Evolutionary conservation across 2,113 vertebrate species (phyloP), one percentile per base, ranked within the genome.

Genomic region (Entelurus aequoreus): DNA sequence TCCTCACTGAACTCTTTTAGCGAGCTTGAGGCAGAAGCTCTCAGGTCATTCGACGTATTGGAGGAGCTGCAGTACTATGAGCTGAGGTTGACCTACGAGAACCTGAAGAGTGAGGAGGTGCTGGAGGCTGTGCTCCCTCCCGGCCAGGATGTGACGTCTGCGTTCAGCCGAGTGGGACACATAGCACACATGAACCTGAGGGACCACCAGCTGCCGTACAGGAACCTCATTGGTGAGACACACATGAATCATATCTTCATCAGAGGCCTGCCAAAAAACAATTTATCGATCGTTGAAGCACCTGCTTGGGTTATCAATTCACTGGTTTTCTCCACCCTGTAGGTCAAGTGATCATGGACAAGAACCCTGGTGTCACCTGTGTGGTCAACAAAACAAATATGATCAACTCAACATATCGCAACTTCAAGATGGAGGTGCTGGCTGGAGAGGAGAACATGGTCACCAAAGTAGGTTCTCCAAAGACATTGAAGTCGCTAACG

Each of bases 291-390:
- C 36, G 47, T 28, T 28, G 28, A 28, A 28, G 28, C 28, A 28
- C 28, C 28, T 28, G 28, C 28, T 28, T 28, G 28, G 28, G 28
- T 28, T 28, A 28, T 28, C 28, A 3, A 4, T 3, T 28, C 28
- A 42, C 40, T 42, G 42, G 11, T n/a, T 53, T 1, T 19, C 13
- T 51, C 1, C 15, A 63, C 28, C 56, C 78, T 80, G 77, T 66
- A 97, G 93, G 96, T 42, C 92, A 98, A 80, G 96, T 99, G 69
- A 92, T 97, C 79, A 93, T 99, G 67, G 96, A 96, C 87, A 99
- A 99, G 90, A 99, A 95, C 77, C 94, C 94, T 0, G 95, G 96
- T n/a, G 74, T 98, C 54, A 95, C 93, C 47, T 95, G 92, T 59
- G 94, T 93, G 67, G 96, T 99, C 75, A 99, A 99, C 76, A 99